Percentiles rank a stretch among this genome's conserved stretches.
Evolutionary conservation across 2,113 vertebrate genomes (phyloP).

Genomic region (Tachuris rubrigastra): DNA sequence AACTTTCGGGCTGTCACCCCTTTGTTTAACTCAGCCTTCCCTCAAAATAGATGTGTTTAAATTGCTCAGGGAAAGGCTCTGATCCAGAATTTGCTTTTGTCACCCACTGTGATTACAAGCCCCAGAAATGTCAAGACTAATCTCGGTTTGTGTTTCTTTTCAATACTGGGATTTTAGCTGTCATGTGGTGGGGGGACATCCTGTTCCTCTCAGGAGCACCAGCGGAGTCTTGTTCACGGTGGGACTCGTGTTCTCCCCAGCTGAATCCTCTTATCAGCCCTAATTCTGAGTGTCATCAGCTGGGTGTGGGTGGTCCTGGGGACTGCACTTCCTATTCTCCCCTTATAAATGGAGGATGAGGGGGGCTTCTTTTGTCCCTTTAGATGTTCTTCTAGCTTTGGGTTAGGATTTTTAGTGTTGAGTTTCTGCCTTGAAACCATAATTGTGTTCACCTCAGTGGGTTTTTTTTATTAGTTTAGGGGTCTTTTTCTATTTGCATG

Average conservation of each 20-base stretch:
- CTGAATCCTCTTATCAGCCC: neutral
- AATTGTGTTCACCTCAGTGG: accelerated
- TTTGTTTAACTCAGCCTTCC: neutral
- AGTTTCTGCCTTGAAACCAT: accelerated
- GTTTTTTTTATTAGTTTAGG: neutral
- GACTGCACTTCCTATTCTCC: neutral
- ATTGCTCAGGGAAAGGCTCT: slow-evolving; percentile 12
- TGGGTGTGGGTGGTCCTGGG: neutral
- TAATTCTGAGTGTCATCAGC: neutral
- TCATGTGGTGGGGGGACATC: neutral
- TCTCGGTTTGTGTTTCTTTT: neutral
- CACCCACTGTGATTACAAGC: slow-evolving; percentile 40
- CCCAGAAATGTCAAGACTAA: slow-evolving; percentile 51
- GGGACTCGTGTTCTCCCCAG: neutral
- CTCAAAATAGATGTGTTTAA: slow-evolving; percentile 11
- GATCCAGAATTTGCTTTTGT: slow-evolving; percentile 41
- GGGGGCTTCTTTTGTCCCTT: accelerated
- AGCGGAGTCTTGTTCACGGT: neutral
- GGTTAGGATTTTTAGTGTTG: accelerated
- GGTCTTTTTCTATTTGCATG: accelerated
- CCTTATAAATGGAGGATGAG: neutral
- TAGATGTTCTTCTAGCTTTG: accelerated
- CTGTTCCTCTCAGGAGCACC: neutral
- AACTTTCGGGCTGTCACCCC: neutral
- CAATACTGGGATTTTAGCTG: neutral